These are phyloP conservation scores for Tipula unca DNA, from an alignment of 2,888 invertebrate species.

Conservation along the genomic window DNA sequence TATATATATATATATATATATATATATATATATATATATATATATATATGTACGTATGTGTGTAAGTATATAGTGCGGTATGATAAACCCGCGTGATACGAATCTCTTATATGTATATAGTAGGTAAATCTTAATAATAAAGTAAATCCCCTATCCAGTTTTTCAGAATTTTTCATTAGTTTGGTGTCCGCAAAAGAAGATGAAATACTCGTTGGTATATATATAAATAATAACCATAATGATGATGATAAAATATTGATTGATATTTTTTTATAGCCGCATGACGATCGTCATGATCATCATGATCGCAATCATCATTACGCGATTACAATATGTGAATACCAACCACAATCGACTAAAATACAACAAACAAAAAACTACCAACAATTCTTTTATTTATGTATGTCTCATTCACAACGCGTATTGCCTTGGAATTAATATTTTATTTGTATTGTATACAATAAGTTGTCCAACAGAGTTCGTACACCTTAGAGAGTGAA, in stretches of 20 bases:
- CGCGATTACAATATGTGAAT: not conserved
- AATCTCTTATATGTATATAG: not conserved
- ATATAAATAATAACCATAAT: not conserved
- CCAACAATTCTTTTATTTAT: not conserved
- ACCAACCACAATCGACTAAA: not conserved
- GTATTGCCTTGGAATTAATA: constrained; percentile 17
- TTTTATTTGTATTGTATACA: constrained; percentile 17
- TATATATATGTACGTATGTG: not conserved
- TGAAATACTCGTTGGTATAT: not conserved
- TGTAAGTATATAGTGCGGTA: not conserved
- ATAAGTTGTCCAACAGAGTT: constrained; percentile 31
- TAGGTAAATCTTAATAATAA: not conserved
- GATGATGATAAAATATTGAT: not conserved
- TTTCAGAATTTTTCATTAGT: not conserved
- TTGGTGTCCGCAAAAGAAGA: not conserved
- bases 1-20: not conserved
- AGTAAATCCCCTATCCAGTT: not conserved
- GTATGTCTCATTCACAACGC: constrained; percentile 19
- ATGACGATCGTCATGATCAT: not conserved
- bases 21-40: not conserved
- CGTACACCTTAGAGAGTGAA: constrained; percentile 44
- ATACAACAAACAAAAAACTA: not conserved
- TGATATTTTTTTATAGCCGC: not conserved
- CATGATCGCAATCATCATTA: not conserved
- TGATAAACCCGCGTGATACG: not conserved